These are phyloP conservation scores for Apocrypta bakeri DNA, from an alignment of 1,140 invertebrate genomes.

Conservation along the genomic window DNA sequence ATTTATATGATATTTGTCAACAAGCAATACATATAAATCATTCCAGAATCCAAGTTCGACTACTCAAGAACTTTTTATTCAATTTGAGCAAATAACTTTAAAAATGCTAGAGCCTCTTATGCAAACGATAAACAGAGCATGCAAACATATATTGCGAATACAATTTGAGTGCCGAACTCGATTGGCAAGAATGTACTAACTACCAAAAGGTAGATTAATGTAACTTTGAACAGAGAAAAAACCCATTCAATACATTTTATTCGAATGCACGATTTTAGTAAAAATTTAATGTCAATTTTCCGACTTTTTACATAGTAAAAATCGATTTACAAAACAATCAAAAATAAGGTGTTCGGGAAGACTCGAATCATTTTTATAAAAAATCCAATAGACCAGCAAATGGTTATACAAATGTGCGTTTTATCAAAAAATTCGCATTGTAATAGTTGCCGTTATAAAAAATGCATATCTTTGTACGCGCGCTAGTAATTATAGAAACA, in stretches of 20 bases:
- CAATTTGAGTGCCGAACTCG: constrained; percentile 8
- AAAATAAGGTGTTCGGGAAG: background rate
- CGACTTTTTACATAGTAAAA: constrained; percentile 7
- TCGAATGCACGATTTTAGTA: constrained; percentile 11
- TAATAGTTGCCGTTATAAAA: constrained; percentile 46
- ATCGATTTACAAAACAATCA: background rate
- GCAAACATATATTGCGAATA: background rate
- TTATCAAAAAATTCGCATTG: constrained; percentile 33
- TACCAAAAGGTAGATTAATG: background rate
- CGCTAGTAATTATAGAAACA: constrained; percentile 49
- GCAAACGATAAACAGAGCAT: constrained; percentile 21
- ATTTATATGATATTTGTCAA: background rate
- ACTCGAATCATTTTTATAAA: constrained; percentile 18
- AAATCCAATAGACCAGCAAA: constrained; percentile 9
- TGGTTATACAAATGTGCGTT: constrained; percentile 13
- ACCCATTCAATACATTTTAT: constrained; percentile 21
- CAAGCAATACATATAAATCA: background rate
- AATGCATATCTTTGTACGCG: constrained; percentile 59
- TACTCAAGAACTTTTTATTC: background rate
- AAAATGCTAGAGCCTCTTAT: constrained; percentile 27
- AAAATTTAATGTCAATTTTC: constrained; percentile 20
- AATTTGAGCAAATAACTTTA: constrained; percentile 7
- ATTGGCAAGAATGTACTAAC: constrained; percentile 24
- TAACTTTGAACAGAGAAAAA: background rate
- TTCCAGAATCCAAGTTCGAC: constrained; percentile 36